phyloP scores from a whole-genome alignment of 1,140 invertebrate genomes.

The Alviniconcha marisindica region DNA sequence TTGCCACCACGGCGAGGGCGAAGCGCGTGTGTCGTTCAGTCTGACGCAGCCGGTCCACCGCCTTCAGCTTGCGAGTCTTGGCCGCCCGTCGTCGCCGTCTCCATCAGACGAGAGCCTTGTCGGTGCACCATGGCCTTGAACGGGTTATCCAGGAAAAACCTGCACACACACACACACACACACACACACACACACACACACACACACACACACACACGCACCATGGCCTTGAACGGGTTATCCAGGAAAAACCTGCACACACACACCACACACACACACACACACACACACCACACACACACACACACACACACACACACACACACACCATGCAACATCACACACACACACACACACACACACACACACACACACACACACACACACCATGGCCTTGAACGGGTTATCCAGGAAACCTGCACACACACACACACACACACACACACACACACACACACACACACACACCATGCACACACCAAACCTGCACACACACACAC shows the following conservation, averaged over 20 bases:
- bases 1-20: background rate
- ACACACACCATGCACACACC: too few relatives aligned
- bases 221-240: background rate
- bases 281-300: background rate
- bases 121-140: background rate
- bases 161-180: too few relatives aligned
- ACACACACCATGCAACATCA: too few relatives aligned
- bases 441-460: too few relatives aligned
- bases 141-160: slow-evolving; percentile 15
- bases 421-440: too few relatives aligned
- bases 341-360: too few relatives aligned
- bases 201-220: too few relatives aligned
- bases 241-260: background rate
- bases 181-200: too few relatives aligned
- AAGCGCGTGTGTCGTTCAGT: background rate
- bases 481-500: too few relatives aligned
- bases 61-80: background rate
- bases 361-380: too few relatives aligned
- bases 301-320: background rate
- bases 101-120: background rate
- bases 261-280: background rate
- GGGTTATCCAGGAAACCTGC: too few relatives aligned
- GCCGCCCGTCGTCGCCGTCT: slow-evolving; percentile 9
- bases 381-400: too few relatives aligned
- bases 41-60: background rate